A percentile compares a stretch with the other conserved stretches of the same genome.
Evolutionary conservation across 2,888 invertebrate genomes (phyloP).

Genomic region (Drosophila nr. medialis): DNA sequence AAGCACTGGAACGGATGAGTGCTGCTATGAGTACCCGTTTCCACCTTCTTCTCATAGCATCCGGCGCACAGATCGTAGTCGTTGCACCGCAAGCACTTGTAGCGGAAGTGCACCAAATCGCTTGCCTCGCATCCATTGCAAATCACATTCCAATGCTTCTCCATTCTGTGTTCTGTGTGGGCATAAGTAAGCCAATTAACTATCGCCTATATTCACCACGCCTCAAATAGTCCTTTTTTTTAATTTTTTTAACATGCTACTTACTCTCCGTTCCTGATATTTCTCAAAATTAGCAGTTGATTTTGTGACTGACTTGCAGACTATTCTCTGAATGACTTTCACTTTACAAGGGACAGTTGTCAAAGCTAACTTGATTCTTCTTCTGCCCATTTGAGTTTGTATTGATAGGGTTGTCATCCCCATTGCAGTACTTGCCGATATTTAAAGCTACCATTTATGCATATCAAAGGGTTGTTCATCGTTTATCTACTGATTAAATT

Average conservation of each 20-base stretch:
- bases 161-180: slow-evolving; percentile 20
- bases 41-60: slow-evolving; percentile 42
- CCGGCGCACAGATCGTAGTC: slow-evolving; percentile 53
- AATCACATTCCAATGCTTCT: slow-evolving; percentile 29
- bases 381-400: background rate
- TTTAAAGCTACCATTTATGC: too few relatives aligned
- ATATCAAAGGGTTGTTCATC: background rate
- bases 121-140: slow-evolving; percentile 46
- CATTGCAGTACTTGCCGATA: too few relatives aligned
- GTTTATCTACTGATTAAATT: too few relatives aligned
- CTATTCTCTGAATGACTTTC: background rate
- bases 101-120: slow-evolving; percentile 37
- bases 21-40: slow-evolving; percentile 25
- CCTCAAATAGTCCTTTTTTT: background rate
- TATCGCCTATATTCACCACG: background rate
- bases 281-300: background rate
- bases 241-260: background rate
- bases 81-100: slow-evolving; percentile 57
- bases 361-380: background rate
- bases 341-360: fast-evolving
- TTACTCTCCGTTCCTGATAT: background rate
- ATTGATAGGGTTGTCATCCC: background rate
- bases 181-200: too few relatives aligned
- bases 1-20: slow-evolving; percentile 61
- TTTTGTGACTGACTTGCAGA: background rate